Conservation (phyloP, 2,113 vertebrate genomes). For the Zapornia atra region DNA sequence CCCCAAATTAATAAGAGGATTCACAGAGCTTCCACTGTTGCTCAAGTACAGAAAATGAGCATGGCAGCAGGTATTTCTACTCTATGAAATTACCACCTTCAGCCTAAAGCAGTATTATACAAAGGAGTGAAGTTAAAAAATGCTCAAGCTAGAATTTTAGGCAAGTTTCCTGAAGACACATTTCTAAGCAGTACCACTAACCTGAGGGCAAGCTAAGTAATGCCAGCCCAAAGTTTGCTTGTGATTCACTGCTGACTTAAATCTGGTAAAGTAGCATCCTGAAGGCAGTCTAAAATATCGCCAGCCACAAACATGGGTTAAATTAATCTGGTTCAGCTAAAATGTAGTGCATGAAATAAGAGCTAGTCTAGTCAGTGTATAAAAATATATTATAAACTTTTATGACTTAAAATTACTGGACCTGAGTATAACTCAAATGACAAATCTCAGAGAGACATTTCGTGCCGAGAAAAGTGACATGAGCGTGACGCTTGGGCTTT, state of each 20-base stretch:
- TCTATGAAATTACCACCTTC: not conserved
- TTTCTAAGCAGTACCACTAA: conserved; percentile 17
- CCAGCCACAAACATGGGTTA: conserved; percentile 32
- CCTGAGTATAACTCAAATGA: not conserved
- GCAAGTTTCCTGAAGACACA: conserved; percentile 4
- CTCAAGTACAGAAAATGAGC: not conserved
- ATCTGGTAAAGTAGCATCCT: conserved; percentile 22
- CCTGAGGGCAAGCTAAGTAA: conserved; percentile 18
- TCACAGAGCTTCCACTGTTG: not conserved
- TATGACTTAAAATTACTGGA: conserved; percentile 8
- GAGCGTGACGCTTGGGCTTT: not conserved
- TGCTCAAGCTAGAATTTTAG: conserved; percentile 14
- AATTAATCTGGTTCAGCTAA: conserved; percentile 53
- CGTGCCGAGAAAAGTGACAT: not conserved
- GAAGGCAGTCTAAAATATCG: conserved; percentile 26
- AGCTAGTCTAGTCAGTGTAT: not conserved
- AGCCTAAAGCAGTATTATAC: not conserved
- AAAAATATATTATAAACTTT: conserved; percentile 39
- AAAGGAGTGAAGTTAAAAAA: conserved; percentile 35
- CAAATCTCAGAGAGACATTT: not conserved
- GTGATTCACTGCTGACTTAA: conserved; percentile 49
- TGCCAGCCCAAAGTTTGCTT: not conserved
- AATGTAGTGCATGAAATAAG: conserved; percentile 29
- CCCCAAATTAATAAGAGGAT: not conserved
- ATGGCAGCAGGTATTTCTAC: not conserved